These are phyloP conservation scores for Crocodylus rhombifer DNA, from an alignment of 2,797 vertebrate species.

Conservation along the genomic window DNA sequence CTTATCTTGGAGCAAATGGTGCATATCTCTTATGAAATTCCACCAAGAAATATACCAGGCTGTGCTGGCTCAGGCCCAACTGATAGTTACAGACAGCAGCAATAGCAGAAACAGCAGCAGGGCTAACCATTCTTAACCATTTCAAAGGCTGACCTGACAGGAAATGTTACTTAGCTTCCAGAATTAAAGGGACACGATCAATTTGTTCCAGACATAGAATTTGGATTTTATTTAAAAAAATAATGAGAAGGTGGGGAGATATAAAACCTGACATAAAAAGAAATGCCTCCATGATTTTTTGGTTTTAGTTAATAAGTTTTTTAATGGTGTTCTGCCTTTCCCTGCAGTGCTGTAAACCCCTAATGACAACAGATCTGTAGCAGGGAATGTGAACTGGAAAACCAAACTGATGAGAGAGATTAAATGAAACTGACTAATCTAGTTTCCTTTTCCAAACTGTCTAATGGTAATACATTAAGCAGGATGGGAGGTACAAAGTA, in stretches of 20 bases:
- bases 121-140: not conserved
- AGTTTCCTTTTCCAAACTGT: not conserved
- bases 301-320: not conserved
- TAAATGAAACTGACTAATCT: not conserved
- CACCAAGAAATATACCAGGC: fast-evolving
- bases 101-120: fast-evolving
- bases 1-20: not conserved
- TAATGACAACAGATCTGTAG: not conserved
- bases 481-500: not conserved
- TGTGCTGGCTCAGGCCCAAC: not conserved
- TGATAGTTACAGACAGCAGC: not conserved
- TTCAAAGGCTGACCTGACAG: not conserved
- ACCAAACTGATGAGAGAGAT: not conserved
- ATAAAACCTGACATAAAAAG: not conserved
- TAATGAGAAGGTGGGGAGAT: not conserved
- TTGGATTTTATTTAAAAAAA: not conserved
- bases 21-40: fast-evolving
- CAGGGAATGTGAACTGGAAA: not conserved
- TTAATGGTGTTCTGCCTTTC: not conserved
- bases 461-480: not conserved
- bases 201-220: fast-evolving
- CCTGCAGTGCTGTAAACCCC: not conserved
- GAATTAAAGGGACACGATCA: not conserved
- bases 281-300: not conserved
- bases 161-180: not conserved